Evolutionary conservation across 1,140 invertebrate species (phyloP), one percentile per base, ranked within the genome.

Genomic region (Calliphora vicina): DNA sequence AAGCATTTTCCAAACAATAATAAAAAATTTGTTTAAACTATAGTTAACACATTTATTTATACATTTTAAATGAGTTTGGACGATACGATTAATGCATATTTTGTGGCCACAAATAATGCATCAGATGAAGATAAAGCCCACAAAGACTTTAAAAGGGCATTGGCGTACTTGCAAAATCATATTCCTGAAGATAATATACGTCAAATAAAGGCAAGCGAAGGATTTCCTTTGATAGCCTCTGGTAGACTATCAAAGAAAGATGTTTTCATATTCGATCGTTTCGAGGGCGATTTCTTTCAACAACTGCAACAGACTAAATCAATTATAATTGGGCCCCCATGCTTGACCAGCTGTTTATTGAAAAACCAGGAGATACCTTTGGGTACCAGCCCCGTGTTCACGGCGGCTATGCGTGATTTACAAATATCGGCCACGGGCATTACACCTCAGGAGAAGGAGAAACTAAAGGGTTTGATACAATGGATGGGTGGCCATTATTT

Each of bases 401-500:
- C 95, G 27, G 93, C 96, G 50, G 94, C 96, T 0, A 97, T 98
- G 97, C 93, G 94, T 85, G 93, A 93, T 80, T 87, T 97, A 3
- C 91, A 95, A 9, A 91, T 97, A 35, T 95, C 94, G 10, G 93
- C 94, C 78, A 96, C 96, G 74, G 95, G 95, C 72, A 91, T 97
- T 35, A 90, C 91, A 50, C 92, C 92, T 86, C 86, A 91, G 67
- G 89, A 91, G 76, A 96, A 96, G 91, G 95, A 89, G 3, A 90
- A 93, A 42, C 91, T 97, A 5, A 93, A 94, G 86, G 91, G 92
- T 26, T 94, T 94, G 86, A 93, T 98, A 0, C 92, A 95, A 86
- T 94, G 94, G 88, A 98, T 98, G 97, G 96, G 95, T 82, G 97
- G 96, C 5, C 91, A 94, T 15, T 96, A 94, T 85, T 94, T 92